Evolutionary conservation across 2,888 invertebrate genomes (phyloP), one percentile per base, ranked within the genome.

Genomic region (Temnothorax unifasciatus): DNA sequence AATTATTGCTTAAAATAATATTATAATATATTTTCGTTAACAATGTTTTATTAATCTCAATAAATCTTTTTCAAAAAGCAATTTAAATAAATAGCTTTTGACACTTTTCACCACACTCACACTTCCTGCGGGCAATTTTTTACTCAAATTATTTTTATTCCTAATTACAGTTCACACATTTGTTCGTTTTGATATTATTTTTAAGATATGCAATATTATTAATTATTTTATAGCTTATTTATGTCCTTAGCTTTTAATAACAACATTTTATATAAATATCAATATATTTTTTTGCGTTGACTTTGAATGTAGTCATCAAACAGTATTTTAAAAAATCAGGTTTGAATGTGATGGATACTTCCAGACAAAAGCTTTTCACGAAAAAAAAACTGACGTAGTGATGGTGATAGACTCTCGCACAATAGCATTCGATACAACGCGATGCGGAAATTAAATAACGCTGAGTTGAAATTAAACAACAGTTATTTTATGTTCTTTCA

Each of bases 381-480:
- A 71, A 57, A 57, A 73, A 18, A 57, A 57, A 57, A 73, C n/a
- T 73, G 8, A 34, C 8, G 54, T 68, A 1, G 38, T 34, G 34
- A 34, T 0, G 25, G 21, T 29, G 77, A 54, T 11, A 73, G 29
- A 3, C 41, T 29, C 34, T 15, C 5, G 44, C 18, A 74, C 47
- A 73, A 81, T 47, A 38, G 57, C 59, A 47, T 74, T 73, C 75
- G 1, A 21, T n/a, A 18, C 38, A 59, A 74, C 79, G 38, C 21
- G 25, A 47, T 44, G n/a, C 5, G 11, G 15, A 79, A 44, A 69
- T 73, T 57, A 79, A 79, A 79, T 57, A 79, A 79, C 71, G 71
- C 44, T 47, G 54, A 29, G 71, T 41, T 29, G 15, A 59, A 73
- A 81, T 74, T 59, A 81, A 79, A 73, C 34, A 59, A 73, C 5